phyloP scores from a whole-genome alignment of 1,140 invertebrate species.

The Trichonephila clavata region DNA sequence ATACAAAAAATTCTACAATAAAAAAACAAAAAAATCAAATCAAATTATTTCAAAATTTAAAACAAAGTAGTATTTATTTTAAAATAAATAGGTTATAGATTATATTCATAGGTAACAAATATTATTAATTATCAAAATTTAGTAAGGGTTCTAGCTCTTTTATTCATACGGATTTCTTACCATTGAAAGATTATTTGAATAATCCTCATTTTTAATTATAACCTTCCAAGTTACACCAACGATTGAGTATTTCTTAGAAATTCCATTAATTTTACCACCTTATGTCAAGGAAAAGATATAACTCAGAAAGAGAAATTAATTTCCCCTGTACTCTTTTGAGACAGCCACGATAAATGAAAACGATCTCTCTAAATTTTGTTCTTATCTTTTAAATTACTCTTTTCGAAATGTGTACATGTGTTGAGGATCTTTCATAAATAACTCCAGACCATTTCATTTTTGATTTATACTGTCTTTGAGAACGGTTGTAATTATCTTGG shows the following conservation, averaged over 20 bases:
- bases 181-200: background rate
- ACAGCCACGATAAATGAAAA: conserved; percentile 20
- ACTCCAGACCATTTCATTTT: background rate
- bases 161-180: background rate
- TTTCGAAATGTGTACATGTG: background rate
- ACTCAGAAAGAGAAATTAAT: conserved; percentile 28
- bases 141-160: no score
- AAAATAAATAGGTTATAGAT: no score
- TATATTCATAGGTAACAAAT: no score
- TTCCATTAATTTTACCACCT: conserved; percentile 12
- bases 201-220: conserved; percentile 17
- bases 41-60: no score
- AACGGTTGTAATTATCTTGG: background rate
- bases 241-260: background rate
- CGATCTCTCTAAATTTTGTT: conserved; percentile 21
- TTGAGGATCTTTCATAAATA: conserved; percentile 19
- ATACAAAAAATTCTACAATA: no score
- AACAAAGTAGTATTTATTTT: no score
- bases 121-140: no score
- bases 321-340: conserved; percentile 1
- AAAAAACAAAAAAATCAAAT: no score
- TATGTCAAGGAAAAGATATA: conserved; percentile 13
- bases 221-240: background rate
- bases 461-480: background rate
- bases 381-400: conserved; percentile 7